Evolutionary conservation across 2,888 invertebrate species (phyloP).

Genomic region (Caenorhabditis japonica): DNA sequence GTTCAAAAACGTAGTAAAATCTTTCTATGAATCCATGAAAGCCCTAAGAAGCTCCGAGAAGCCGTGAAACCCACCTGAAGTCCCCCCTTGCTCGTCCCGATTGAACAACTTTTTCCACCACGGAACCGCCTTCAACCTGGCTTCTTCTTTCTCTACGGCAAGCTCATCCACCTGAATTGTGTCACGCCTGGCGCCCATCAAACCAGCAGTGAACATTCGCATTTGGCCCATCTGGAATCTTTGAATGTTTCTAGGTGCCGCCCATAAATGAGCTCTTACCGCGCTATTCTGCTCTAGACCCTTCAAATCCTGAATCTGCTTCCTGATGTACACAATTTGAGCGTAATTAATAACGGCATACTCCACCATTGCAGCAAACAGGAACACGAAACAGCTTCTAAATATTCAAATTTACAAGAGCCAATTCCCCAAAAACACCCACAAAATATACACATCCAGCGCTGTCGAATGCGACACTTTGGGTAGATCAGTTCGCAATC

Average conservation of each 20-base stretch:
- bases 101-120: constrained; percentile 49
- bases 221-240: constrained; percentile 53
- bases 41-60: too few species aligned
- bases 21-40: too few species aligned
- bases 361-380: constrained; percentile 71
- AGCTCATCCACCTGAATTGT: constrained; percentile 47
- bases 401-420: neutral
- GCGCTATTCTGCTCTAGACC: constrained; percentile 67
- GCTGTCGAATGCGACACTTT: constrained; percentile 90
- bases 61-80: constrained; percentile 46
- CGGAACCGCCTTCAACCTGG: constrained; percentile 35
- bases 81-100: constrained; percentile 46
- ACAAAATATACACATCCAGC: constrained; percentile 86
- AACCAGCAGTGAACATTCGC: constrained; percentile 68
- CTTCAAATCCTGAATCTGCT: constrained; percentile 68
- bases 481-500: constrained; percentile 86
- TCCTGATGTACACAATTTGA: constrained; percentile 69
- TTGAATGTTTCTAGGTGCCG: neutral
- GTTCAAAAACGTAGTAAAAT: too few species aligned
- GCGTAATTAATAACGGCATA: constrained; percentile 74
- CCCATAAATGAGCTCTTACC: constrained; percentile 30
- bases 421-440: constrained; percentile 8
- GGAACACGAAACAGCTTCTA: constrained; percentile 70
- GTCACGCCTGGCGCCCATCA: constrained; percentile 64
- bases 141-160: constrained; percentile 44